phyloP scores from a whole-genome alignment of 2,888 invertebrate species.

The Nycteola revayana region DNA sequence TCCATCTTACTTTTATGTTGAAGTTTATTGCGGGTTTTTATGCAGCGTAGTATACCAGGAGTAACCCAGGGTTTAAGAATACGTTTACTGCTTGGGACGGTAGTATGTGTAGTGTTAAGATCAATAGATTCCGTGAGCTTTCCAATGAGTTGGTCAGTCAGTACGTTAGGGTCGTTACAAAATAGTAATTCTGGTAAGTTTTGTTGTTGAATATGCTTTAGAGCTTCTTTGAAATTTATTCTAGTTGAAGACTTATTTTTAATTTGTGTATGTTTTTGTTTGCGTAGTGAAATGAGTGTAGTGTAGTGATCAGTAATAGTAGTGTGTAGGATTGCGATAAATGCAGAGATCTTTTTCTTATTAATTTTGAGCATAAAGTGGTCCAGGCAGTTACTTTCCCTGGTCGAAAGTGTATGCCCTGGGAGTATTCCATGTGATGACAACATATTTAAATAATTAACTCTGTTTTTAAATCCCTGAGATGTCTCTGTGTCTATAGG shows the following conservation, averaged over 20 bases:
- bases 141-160: not conserved
- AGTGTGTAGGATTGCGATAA: no score
- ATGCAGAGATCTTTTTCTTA: not conserved
- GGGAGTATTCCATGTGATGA: not conserved
- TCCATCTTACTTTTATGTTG: not conserved
- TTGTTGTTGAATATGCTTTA: slow-evolving; percentile 1
- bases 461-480: not conserved
- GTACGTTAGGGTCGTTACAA: not conserved
- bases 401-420: not conserved
- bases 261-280: not conserved
- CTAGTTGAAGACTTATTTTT: not conserved
- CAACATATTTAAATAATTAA: not conserved
- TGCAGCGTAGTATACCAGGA: not conserved
- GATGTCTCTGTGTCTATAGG: not conserved
- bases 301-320: no score
- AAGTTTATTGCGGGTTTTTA: not conserved
- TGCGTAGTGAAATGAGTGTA: not conserved
- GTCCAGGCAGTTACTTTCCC: not conserved
- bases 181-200: slow-evolving; percentile 1
- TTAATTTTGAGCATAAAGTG: no score
- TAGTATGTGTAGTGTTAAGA: not conserved
- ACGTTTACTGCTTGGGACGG: not conserved
- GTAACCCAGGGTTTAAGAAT: no score
- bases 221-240: not conserved
- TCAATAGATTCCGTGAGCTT: not conserved